A percentile compares a stretch with the other conserved stretches of the same genome.
Evolutionary conservation across 2,888 invertebrate species (phyloP).

Genomic region (Meliscaeva auricollis): DNA sequence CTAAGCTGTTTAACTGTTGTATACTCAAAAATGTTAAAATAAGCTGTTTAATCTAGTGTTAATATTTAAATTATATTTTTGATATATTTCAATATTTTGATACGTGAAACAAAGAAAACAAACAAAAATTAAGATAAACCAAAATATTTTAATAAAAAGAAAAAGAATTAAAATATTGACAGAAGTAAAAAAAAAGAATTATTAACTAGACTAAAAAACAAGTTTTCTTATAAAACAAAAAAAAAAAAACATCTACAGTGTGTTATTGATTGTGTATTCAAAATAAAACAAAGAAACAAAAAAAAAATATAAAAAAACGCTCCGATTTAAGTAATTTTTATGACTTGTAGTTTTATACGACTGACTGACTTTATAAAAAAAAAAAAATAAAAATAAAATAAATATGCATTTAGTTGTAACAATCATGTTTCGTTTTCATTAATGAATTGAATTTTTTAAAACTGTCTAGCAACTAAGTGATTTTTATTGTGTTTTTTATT

Average conservation of each 20-base stretch:
- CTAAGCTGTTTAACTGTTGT: conserved; percentile 75
- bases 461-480: conserved; percentile 64
- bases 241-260: conserved; percentile 47
- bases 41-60: conserved; percentile 76
- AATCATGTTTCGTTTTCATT: conserved; percentile 73
- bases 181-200: conserved; percentile 54
- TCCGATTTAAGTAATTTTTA: conserved; percentile 56
- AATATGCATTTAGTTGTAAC: conserved; percentile 74
- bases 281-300: conserved; percentile 18
- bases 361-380: conserved; percentile 71
- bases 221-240: conserved; percentile 59
- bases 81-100: conserved; percentile 77
- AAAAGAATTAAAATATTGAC: conserved; percentile 59
- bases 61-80: conserved; percentile 76
- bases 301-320: conserved; percentile 34
- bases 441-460: conserved; percentile 63
- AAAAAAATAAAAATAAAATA: conserved; percentile 23
- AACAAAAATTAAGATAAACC: conserved; percentile 64
- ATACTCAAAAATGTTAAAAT: conserved; percentile 74
- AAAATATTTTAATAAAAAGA: conserved; percentile 65
- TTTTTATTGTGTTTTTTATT: conserved; percentile 52
- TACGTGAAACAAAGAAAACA: conserved; percentile 58
- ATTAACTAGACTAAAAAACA: conserved; percentile 62
- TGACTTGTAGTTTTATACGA: conserved; percentile 70
- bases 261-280: conserved; percentile 61